Conservation (phyloP, 1,140 invertebrate genomes). For the Oncopeltus fasciatus region DNA sequence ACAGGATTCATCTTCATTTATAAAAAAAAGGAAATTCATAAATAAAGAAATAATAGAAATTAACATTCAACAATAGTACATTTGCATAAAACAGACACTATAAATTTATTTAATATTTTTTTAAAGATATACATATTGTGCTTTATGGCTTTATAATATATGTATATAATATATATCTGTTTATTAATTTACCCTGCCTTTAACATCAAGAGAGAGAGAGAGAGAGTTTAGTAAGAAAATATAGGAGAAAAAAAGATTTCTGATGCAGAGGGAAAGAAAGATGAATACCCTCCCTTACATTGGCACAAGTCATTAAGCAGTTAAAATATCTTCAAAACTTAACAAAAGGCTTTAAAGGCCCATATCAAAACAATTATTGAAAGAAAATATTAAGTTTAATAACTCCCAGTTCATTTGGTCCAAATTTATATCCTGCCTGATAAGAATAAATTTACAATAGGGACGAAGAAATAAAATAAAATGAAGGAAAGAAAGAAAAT, state of each 20-base stretch:
- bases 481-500: no score
- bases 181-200: background rate
- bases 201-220: background rate
- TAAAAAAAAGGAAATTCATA: background rate
- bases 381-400: background rate
- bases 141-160: no score
- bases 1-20: background rate
- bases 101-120: background rate
- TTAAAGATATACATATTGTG: background rate
- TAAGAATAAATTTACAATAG: no score
- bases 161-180: background rate
- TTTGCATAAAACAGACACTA: background rate
- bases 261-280: no score
- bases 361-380: background rate
- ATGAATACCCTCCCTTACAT: background rate
- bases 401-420: background rate
- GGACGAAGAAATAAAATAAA: no score
- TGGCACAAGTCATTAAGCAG: background rate
- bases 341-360: background rate
- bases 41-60: background rate
- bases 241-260: background rate
- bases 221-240: background rate
- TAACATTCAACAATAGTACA: background rate
- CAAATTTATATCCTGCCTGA: background rate
- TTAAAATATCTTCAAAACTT: constrained; percentile 1